phyloP scores from a whole-genome alignment of 1,140 invertebrate species.

The Ceratosolen solmsi region DNA sequence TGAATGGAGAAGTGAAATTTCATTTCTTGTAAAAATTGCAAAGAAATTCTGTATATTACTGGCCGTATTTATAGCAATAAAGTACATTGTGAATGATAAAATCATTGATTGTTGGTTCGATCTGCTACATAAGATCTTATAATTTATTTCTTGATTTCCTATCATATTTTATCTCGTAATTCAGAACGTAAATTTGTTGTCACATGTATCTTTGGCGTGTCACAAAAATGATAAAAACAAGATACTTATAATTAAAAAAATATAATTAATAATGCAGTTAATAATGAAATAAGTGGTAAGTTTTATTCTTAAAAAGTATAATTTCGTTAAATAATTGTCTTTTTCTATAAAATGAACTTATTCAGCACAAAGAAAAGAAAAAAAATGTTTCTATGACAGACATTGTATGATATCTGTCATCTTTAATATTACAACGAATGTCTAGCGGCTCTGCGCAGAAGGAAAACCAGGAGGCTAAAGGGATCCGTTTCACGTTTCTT shows the following conservation, averaged over 20 bases:
- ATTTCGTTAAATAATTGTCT: background rate
- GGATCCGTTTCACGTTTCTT: slow-evolving; percentile 39
- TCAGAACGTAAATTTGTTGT: too few relatives aligned
- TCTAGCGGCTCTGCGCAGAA: background rate
- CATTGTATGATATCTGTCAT: background rate
- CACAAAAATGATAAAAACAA: too few relatives aligned
- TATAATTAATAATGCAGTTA: too few relatives aligned
- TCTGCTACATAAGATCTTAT: too few relatives aligned
- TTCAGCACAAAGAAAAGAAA: background rate
- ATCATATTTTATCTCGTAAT: too few relatives aligned
- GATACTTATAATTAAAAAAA: too few relatives aligned
- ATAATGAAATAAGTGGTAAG: too few relatives aligned
- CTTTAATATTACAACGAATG: slow-evolving; percentile 33
- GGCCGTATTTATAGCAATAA: background rate
- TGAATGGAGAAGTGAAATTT: background rate
- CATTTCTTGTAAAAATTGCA: background rate
- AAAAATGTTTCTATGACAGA: background rate
- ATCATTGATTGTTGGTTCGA: too few relatives aligned
- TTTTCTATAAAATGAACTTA: background rate
- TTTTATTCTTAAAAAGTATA: too few relatives aligned
- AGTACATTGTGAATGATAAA: too few relatives aligned
- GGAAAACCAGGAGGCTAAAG: slow-evolving; percentile 14
- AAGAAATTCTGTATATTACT: background rate
- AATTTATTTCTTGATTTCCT: too few relatives aligned
- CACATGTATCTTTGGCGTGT: too few relatives aligned